These are phyloP conservation scores for Lepus townsendii DNA, from an alignment of 2,797 vertebrate species.

Conservation along the genomic window DNA sequence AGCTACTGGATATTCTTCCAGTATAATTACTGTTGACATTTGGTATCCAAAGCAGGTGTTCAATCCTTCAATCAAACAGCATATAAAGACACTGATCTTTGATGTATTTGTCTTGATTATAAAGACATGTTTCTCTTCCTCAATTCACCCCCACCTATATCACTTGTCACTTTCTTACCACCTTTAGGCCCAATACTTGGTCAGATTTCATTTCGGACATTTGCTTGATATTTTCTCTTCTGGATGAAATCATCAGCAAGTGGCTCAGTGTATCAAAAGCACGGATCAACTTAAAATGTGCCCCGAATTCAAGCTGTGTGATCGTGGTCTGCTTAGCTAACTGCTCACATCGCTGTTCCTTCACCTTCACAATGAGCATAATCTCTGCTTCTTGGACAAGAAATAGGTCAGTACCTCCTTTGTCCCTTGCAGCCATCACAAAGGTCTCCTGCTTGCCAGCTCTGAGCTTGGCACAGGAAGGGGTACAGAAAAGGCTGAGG, in stretches of 20 bases:
- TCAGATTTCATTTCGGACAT: neutral
- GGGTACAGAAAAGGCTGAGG: neutral
- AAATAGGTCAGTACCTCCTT: neutral
- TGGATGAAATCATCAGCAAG: neutral
- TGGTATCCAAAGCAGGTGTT: neutral
- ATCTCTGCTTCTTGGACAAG: neutral
- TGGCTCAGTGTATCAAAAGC: neutral
- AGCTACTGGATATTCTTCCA: too few species aligned
- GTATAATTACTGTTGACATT: neutral
- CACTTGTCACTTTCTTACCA: neutral
- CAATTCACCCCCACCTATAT: neutral
- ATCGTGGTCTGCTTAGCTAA: neutral
- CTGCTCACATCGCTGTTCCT: neutral
- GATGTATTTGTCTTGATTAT: neutral
- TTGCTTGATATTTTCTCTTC: neutral
- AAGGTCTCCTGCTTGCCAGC: neutral
- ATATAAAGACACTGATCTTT: accelerated
- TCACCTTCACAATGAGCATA: neutral
- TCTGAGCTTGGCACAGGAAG: too few species aligned
- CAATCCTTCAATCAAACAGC: neutral
- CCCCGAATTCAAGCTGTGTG: neutral
- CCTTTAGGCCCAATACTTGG: neutral
- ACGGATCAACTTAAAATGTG: neutral
- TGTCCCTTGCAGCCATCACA: neutral
- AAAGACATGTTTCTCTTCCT: neutral